Evolutionary conservation across 1,140 invertebrate species (phyloP).

Genomic region (Diabrotica undecimpunctata): DNA sequence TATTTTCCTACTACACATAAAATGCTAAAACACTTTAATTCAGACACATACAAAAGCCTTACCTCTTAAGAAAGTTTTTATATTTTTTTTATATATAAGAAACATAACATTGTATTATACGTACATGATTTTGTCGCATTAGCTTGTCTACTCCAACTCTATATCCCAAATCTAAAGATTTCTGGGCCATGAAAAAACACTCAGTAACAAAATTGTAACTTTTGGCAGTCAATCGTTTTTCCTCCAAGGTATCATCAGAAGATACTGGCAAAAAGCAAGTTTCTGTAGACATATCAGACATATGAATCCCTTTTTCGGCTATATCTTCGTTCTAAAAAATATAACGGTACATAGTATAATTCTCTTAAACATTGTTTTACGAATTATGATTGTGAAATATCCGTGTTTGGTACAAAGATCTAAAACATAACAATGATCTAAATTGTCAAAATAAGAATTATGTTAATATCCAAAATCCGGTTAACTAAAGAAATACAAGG

Average conservation of each 20-base stretch:
- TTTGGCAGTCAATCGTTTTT: conserved; percentile 51
- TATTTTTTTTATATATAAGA: too few species aligned
- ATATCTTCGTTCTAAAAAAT: conserved; percentile 47
- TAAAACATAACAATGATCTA: too few species aligned
- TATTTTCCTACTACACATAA: too few species aligned
- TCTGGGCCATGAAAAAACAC: conserved; percentile 87
- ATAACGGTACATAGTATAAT: background rate
- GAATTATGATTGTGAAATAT: too few species aligned
- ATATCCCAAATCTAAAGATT: conserved; percentile 78
- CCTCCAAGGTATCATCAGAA: conserved; percentile 56
- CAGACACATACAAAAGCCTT: too few species aligned
- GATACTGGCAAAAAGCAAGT: conserved; percentile 72
- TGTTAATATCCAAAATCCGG: too few species aligned
- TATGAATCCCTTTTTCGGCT: conserved; percentile 59
- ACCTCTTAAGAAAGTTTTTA: too few species aligned
- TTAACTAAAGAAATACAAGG: too few species aligned
- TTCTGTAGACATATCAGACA: conserved; percentile 65
- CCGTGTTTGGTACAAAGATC: too few species aligned
- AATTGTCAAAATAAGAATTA: too few species aligned
- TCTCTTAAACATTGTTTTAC: too few species aligned
- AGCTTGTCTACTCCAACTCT: conserved; percentile 76
- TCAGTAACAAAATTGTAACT: conserved; percentile 83
- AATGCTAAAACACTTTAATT: too few species aligned
- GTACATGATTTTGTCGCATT: conserved; percentile 57
- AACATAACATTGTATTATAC: background rate